Conservation (phyloP, 1,140 invertebrate genomes). For the Pachyrhynchus sulphureomaculatus region DNA sequence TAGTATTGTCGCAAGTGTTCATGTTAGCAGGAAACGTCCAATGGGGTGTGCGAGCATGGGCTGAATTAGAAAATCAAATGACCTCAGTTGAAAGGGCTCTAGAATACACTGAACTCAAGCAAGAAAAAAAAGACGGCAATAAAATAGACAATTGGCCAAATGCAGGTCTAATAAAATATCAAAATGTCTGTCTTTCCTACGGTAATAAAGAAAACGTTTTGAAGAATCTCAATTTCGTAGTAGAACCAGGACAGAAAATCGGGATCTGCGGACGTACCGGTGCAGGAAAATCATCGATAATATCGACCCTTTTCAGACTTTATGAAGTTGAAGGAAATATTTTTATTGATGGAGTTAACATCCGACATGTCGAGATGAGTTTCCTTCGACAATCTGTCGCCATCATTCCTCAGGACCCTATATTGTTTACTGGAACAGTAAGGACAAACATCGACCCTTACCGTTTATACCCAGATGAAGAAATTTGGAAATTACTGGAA, state of each 20-base stretch:
- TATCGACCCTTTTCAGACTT: constrained; percentile 64
- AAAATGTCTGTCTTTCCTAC: constrained; percentile 67
- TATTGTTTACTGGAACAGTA: constrained; percentile 64
- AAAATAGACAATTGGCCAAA: constrained; percentile 60
- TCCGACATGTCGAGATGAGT: constrained; percentile 7
- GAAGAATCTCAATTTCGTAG: constrained; percentile 62
- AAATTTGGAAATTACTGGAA: constrained; percentile 44
- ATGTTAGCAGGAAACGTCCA: constrained; percentile 78
- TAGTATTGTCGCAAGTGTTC: constrained; percentile 78
- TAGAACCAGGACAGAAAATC: constrained; percentile 64
- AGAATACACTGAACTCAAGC: constrained; percentile 69
- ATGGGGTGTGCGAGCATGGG: constrained; percentile 83
- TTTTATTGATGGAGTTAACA: constrained; percentile 31
- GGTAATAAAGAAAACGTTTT: constrained; percentile 65
- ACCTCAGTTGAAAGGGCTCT: constrained; percentile 73
- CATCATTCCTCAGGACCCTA: constrained; percentile 70
- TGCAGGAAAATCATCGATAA: constrained; percentile 80
- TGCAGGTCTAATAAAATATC: constrained; percentile 67
- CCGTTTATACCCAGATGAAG: constrained; percentile 49
- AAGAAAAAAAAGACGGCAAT: constrained; percentile 73
- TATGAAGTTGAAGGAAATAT: constrained; percentile 31
- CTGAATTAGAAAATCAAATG: constrained; percentile 83
- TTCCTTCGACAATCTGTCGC: constrained; percentile 59
- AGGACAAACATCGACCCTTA: constrained; percentile 67
- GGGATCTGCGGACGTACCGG: constrained; percentile 73